Base-by-base conservation (phyloP, 2,888 invertebrate species). In the Drosophila algonquin region DNA sequence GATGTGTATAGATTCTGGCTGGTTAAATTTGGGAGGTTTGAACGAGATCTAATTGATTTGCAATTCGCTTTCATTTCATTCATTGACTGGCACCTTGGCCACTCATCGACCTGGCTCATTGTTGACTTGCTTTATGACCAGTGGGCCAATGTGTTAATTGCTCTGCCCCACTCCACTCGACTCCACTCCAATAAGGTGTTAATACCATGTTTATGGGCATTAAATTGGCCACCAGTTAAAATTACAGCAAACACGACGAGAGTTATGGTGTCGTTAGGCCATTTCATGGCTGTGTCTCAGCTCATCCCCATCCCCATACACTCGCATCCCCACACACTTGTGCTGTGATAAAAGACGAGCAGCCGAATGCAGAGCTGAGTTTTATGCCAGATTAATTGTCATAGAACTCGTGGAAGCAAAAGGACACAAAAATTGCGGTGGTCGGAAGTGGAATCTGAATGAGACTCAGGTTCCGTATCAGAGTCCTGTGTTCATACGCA, bases 61-160 rank as follows among this genome's bases (percentile, higher is more conserved):
- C 64, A 51, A 56, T 50, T 65, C 67, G 56, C 56, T 64, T 50
- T 35, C 46, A 55, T 16, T 60, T 18, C 55, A 50, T 55, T 64
- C 55, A 70, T 68, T 40, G 69, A 53, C 40, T 54, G 53, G 53
- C 63, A 55, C 54, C 55, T 62, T 27, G 45, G 30, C 32, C 64
- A n/a, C 56, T 53, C 14, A 52, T 50, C 58, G 63, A 48, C 35
- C 53, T 58, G 27, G 51, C 77, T 62, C 51, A 14, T 48, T 60
- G 56, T 51, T 24, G 50, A 12, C 54, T 67, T 61, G 27, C 54
- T 79, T 83, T 79, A 79, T 75, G 77, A 27, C 64, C 85, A 79
- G 58, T 77, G 75, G 72, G 67, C 70, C 75, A 90, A 85, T 71
- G 85, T 88, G 90, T 88, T 90, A 90, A 90, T 89, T 89, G 81